Conservation (phyloP, 2,113 vertebrate genomes). For the Oceanites oceanicus region DNA sequence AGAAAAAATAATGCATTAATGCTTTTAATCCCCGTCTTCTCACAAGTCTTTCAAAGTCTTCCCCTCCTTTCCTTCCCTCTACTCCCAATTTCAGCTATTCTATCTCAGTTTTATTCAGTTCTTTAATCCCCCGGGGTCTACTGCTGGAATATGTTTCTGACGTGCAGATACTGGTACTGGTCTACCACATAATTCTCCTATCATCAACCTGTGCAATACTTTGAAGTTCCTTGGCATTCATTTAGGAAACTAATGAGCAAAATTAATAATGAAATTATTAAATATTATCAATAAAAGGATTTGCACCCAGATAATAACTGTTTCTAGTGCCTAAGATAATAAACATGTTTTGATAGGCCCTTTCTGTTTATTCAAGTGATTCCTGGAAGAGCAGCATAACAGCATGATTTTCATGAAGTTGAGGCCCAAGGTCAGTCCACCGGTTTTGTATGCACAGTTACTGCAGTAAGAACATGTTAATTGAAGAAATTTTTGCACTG, state of each 20-base stretch:
- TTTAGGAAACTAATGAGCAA: not conserved
- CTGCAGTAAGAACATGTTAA: not conserved
- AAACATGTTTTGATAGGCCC: not conserved
- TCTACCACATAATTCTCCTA: not conserved
- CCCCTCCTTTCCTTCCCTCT: not conserved
- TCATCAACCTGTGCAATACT: not conserved
- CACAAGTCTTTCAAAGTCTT: not conserved
- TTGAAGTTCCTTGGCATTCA: not conserved
- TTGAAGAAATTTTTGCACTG: not conserved
- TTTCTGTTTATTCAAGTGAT: not conserved
- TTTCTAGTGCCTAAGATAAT: not conserved
- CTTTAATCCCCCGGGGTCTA: not conserved
- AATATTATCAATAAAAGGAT: not conserved
- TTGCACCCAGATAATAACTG: not conserved
- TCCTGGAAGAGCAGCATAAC: not conserved
- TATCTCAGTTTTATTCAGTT: not conserved
- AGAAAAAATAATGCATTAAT: not conserved
- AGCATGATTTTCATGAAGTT: not conserved
- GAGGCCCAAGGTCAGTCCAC: not conserved
- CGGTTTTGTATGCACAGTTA: not conserved
- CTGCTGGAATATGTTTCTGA: not conserved
- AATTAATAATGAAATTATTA: not conserved
- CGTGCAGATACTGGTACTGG: not conserved
- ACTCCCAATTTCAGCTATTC: not conserved
- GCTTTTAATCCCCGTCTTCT: not conserved